A percentile compares a stretch with the other conserved stretches of the same genome.
phyloP scores from a whole-genome alignment of 2,888 invertebrate species.

The Nomada flava region DNA sequence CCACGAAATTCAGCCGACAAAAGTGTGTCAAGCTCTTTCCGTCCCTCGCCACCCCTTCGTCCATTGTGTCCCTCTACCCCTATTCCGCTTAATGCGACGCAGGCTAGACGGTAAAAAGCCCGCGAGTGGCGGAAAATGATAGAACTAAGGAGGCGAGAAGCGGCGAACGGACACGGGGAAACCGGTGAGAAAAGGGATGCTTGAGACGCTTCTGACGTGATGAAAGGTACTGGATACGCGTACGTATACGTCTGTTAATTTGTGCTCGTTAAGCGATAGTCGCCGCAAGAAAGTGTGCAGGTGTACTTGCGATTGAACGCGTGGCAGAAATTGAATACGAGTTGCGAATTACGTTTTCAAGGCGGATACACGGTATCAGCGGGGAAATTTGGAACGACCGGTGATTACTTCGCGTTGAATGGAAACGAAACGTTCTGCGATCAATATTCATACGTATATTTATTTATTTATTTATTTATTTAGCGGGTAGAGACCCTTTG shows the following conservation, averaged over 20 bases:
- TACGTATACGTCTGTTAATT: background rate
- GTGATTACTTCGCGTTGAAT: background rate
- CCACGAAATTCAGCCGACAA: slow-evolving; percentile 52
- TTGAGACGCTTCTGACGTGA: slow-evolving; percentile 6
- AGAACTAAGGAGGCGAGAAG: slow-evolving; percentile 34
- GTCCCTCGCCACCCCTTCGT: slow-evolving; percentile 8
- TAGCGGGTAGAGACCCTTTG: too few relatives aligned
- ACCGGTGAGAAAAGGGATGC: background rate
- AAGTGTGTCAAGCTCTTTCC: slow-evolving; percentile 52
- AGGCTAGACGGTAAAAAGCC: slow-evolving; percentile 44
- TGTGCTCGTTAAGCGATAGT: slow-evolving; percentile 5
- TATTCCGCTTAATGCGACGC: slow-evolving; percentile 53
- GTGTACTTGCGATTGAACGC: background rate
- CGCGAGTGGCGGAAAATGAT: slow-evolving; percentile 36
- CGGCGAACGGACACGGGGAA: background rate
- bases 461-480: too few relatives aligned
- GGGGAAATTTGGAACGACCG: background rate
- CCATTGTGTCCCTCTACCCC: slow-evolving; percentile 47
- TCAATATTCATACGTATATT: too few relatives aligned
- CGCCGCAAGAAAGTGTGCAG: slow-evolving; percentile 2
- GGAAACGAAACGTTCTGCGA: background rate
- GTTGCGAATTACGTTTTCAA: background rate
- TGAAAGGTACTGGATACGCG: background rate
- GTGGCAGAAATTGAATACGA: background rate
- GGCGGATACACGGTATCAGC: background rate